Evolutionary conservation across 2,113 vertebrate genomes (phyloP), one percentile per base, ranked within the genome.

Genomic region (Camelus dromedarius): DNA sequence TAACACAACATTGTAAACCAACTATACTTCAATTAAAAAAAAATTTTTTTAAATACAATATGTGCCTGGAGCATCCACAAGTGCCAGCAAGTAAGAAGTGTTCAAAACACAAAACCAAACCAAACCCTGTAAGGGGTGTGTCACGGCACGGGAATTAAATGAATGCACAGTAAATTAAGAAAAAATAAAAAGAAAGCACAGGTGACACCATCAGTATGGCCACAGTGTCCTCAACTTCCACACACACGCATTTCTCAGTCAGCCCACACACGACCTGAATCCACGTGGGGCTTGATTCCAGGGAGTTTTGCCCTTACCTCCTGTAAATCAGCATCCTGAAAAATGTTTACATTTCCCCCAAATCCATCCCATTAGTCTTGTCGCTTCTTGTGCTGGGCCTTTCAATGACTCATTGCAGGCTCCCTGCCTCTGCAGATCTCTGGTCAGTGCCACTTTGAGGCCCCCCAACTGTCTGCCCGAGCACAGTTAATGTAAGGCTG

Each of bases 141-240:
- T 88, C 30, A 70, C 24, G 48, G 20, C 19, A 19, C n/a, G 62
- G 76, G 28, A 56, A 38, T 50, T 70, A 30, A 52, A 48, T 87
- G 46, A 82, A 77, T 5, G 30, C 52, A 30, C 42, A 69, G 9
- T 48, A 70, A 73, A 67, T 42, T 76, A 38, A 42, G 30, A 35
- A 87, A 72, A 50, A 58, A 22, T 18, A 46, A 7, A 26, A 69
- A 81, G 75, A 46, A 77, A 52, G 35, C 6, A 1, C 6, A 3
- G 30, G 46, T 8, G 38, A 54, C 12, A 8, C 18, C 8, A 2
- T 52, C 20, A 52, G 18, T 2, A 38, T 0, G 1, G 10, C 5
- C 24, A 28, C 24, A 12, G 6, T 1, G 16, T 22, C 56, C 62
- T 46, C n/a, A 12, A 2, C 6, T 0, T 48, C 30, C 16, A 18